Evolutionary conservation across 1,140 invertebrate genomes (phyloP), one percentile per base, ranked within the genome.

Genomic region (Palaemon carinicauda): DNA sequence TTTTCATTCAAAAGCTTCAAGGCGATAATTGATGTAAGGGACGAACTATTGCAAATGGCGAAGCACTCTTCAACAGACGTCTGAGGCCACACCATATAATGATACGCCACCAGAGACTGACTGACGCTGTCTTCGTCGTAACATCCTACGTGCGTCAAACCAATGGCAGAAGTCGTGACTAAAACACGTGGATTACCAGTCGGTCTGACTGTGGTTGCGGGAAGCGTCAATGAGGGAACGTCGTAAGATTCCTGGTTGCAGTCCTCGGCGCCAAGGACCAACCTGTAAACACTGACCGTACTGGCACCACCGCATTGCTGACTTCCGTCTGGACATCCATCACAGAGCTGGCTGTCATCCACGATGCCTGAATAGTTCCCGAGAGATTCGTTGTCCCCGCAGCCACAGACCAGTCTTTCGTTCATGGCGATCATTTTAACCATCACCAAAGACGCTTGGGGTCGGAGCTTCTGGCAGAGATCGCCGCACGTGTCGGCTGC

Each of bases 401-500:
- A 82, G 24, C 80, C 80, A 52, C 80, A 82, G 14, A 52, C 65
- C 2, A 82, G 80, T 15, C 65, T 50, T 51, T 82, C 41, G 29
- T 82, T 82, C 19, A 82, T 29, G 5, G 71, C 51, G 31, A 82
- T 50, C 24, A 82, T 29, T 27, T 73, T 82, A 12, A 41, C 69
- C 50, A 82, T 53, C 24, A 82, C 80, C 14, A 82, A 4, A 7
- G 21, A 27, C 15, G 65, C 73, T 17, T 52, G n/a, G 5, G 80
- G 80, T 29, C 29, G 41, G 7, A 19, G 12, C 50, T 53, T 15
- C 12, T 73, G 80, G 21, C 80, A 82, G 14, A 82, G 12, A 0
- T 19, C 12, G 0, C 24, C 65, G 27, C 80, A 82, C 12, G 41
- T 17, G 14, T 41, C n/a, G 17, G 80, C 80, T 27, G 65, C 31